Evolutionary conservation across 2,113 vertebrate genomes (phyloP).

Genomic region (Sciurus niger): DNA sequence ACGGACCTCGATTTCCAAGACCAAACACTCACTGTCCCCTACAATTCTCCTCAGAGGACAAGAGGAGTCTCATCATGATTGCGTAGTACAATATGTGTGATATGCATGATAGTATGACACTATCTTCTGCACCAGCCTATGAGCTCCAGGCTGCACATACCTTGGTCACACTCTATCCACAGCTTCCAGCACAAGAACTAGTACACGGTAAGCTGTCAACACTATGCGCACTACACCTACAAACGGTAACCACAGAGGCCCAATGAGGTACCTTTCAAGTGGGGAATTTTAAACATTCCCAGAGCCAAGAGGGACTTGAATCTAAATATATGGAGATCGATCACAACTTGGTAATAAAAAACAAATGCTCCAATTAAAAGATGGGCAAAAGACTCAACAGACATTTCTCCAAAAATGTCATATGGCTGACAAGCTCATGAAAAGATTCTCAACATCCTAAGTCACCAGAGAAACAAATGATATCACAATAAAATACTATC

Average conservation of each 20-base stretch:
- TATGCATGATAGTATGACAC: too few relatives aligned
- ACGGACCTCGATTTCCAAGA: not conserved
- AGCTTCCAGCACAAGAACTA: constrained; percentile 12
- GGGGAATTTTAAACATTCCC: not conserved
- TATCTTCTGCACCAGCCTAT: not conserved
- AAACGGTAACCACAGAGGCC: not conserved
- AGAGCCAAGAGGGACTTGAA: not conserved
- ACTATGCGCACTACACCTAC: not conserved
- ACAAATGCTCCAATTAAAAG: constrained; percentile 44
- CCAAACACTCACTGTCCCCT: not conserved
- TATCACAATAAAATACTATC: not conserved
- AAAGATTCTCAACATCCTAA: not conserved
- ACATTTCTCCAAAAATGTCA: not conserved
- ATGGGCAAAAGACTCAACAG: not conserved
- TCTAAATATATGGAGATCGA: not conserved
- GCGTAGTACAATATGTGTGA: not conserved
- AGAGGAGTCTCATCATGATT: not conserved
- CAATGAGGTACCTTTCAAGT: not conserved
- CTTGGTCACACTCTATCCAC: not conserved
- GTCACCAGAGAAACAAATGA: not conserved
- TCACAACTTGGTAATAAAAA: constrained; percentile 28
- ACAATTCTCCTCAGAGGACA: not conserved
- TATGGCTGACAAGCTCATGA: not conserved
- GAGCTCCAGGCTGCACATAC: not conserved
- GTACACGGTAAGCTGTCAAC: not conserved